Evolutionary conservation across 2,113 vertebrate species (phyloP), one percentile per base, ranked within the genome.

Genomic region (Bagarius yarrelli): DNA sequence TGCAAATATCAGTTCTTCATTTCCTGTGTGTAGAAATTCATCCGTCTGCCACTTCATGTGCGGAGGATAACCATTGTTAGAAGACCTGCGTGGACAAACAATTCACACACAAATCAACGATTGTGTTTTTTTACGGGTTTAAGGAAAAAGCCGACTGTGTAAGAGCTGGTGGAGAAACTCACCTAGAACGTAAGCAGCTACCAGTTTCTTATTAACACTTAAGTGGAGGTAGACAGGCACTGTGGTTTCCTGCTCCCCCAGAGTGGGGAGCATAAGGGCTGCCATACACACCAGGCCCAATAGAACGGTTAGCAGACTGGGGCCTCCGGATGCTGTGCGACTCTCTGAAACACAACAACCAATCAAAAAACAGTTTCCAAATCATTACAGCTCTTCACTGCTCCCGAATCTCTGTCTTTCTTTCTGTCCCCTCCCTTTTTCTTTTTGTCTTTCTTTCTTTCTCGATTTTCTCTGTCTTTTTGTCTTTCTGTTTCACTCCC

Each of bases 201-300:
- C 98, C 90, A 99, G 94, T 93, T 99, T 99, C 88, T 98, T 98
- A 95, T 98, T 99, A 94, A 98, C 96, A 94, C 97, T 99, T 95
- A 99, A 95, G 91, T 99, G 97, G 96, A 99, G 97, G 96, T 98
- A 99, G 96, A 98, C 94, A 95, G 98, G 98, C 95, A 98, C 96
- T 88, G 96, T 92, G 87, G 97, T 97, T 92, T 96, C 97, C 90
- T 95, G 91, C 91, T 99, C 98, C 87, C 97, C 98, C 90, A 97
- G 87, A 0, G 98, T 98, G 19, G 98, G 98, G 87, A 99, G 95
- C 96, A 98, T 98, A 81, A 99, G 94, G 87, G 95, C 97, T 34
- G 92, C 95, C 79, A 99, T 93, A 90, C 98, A 99, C 87, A 98
- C 92, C 81, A 98, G 92, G 85, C 95, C 97, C 59, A 99, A 93